Base-by-base conservation (phyloP, 2,797 vertebrate genomes). In the Champsocephalus esox region DNA sequence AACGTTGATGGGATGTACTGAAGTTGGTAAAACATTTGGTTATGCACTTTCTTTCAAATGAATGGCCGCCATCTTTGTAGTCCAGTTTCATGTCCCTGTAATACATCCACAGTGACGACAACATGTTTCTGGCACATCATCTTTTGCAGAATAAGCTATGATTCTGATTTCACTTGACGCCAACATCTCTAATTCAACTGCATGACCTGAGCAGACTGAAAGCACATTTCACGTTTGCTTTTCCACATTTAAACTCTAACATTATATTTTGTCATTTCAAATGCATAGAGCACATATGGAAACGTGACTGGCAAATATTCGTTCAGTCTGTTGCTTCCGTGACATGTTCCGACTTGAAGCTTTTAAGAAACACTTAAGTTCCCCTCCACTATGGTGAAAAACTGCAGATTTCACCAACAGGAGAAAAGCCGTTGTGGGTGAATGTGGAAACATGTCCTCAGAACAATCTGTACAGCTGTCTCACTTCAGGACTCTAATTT, bases 401-500 rank as follows among this genome's bases (percentile, higher is more conserved):
- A 74, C 51, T 7, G 1, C 43, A 46, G 21, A 63, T 79, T 87
- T 51, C 57, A 66, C 24, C 55, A 80, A 65, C 70, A 67, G 57
- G 41, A 83, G 71, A 71, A 69, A 17, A 75, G 59, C 13, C 12
- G 3, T 17, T 21, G 44, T 38, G 66, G 61, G 45, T 52, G 54
- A 77, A 81, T 79, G 80, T 77, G 59, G 87, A 55, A 49, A 71
- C 77, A 70, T 13, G 58, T 75, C 50, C 57, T 79, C 67, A 28
- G 12, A 78, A 60, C 44, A 48, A 46, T 41, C 52, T 77, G 28
- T 71, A 60, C 63, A 66, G 34, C 64, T 70, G 62, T 80, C 80
- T 75, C 70, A 63, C 32, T 19, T 13, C 9, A 58, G 80, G 19
- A 69, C 49, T 79, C 71, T 84, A 70, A 87, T 88, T 90, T 90